phyloP scores from a whole-genome alignment of 1,140 invertebrate species.

The Tribolium madens region DNA sequence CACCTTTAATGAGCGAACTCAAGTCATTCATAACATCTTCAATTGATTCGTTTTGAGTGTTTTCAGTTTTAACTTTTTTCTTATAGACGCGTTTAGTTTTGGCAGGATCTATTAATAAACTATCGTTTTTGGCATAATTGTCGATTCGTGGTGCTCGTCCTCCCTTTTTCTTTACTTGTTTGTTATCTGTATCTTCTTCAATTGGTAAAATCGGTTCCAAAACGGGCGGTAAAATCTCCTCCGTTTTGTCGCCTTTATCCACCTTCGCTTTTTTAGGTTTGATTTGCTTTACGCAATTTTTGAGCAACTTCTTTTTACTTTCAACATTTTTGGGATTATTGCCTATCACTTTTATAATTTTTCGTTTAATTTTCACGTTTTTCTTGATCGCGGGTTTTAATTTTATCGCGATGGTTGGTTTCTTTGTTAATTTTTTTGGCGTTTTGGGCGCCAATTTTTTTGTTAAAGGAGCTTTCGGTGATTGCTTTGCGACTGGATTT shows the following conservation, averaged over 20 bases:
- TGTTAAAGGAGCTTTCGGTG: not conserved
- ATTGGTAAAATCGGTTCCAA: slow-evolving; percentile 59
- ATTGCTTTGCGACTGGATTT: slow-evolving; percentile 9
- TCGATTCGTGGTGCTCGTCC: slow-evolving; percentile 27
- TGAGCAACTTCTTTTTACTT: slow-evolving; percentile 60
- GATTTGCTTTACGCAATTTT: slow-evolving; percentile 59
- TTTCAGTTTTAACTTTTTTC: slow-evolving; percentile 52
- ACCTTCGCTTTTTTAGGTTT: slow-evolving; percentile 48
- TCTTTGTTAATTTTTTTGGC: slow-evolving; percentile 50
- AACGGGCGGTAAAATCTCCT: slow-evolving; percentile 53
- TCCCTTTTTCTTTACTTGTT: slow-evolving; percentile 44
- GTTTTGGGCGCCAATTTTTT: slow-evolving; percentile 54
- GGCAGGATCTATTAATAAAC: not conserved
- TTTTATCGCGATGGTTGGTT: slow-evolving; percentile 51
- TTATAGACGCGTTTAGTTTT: slow-evolving; percentile 42
- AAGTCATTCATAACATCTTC: slow-evolving; percentile 63
- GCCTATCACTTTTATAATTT: slow-evolving; percentile 56
- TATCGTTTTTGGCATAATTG: slow-evolving; percentile 22
- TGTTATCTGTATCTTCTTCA: slow-evolving; percentile 54
- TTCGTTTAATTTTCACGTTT: slow-evolving; percentile 56
- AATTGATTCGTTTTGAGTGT: slow-evolving; percentile 47
- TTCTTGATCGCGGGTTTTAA: slow-evolving; percentile 60
- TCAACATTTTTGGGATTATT: slow-evolving; percentile 58
- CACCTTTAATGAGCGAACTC: slow-evolving; percentile 55
- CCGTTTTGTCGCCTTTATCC: slow-evolving; percentile 38